These are phyloP conservation scores for Cydia pomonella DNA, from an alignment of 1,140 invertebrate species.

Conservation along the genomic window DNA sequence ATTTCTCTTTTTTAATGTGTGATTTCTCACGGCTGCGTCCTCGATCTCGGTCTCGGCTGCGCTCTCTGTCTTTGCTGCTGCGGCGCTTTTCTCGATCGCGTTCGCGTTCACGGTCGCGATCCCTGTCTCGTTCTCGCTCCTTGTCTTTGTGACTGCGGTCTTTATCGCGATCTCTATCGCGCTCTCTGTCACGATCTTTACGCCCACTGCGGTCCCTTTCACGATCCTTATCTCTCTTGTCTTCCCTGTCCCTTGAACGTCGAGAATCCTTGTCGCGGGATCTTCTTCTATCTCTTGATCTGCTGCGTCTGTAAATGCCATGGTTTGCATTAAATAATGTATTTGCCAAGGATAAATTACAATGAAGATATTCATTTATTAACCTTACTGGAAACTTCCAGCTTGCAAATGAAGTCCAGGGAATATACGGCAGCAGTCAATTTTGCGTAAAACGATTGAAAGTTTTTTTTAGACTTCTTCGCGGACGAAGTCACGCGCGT, in stretches of 20 bases:
- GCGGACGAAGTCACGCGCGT: too few relatives aligned
- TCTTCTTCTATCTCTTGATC: conserved; percentile 79
- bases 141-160: conserved; percentile 64
- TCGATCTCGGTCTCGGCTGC: conserved; percentile 65
- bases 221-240: conserved; percentile 65
- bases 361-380: too few relatives aligned
- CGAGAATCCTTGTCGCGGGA: conserved; percentile 65
- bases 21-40: conserved; percentile 59
- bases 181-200: conserved; percentile 63
- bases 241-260: conserved; percentile 64
- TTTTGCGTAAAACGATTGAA: too few relatives aligned
- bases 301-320: conserved; percentile 67
- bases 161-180: conserved; percentile 62
- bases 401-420: too few relatives aligned
- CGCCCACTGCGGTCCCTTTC: conserved; percentile 72
- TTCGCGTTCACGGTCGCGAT: conserved; percentile 58
- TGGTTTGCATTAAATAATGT: conserved; percentile 21
- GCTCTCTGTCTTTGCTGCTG: conserved; percentile 66
- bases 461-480: too few relatives aligned
- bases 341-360: not conserved
- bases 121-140: conserved; percentile 58
- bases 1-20: conserved; percentile 52
- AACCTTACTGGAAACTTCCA: too few relatives aligned
- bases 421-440: too few relatives aligned
- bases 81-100: conserved; percentile 54